These are phyloP conservation scores for Spheniscus humboldti DNA, from an alignment of 2,797 vertebrate genomes.

Conservation along the genomic window DNA sequence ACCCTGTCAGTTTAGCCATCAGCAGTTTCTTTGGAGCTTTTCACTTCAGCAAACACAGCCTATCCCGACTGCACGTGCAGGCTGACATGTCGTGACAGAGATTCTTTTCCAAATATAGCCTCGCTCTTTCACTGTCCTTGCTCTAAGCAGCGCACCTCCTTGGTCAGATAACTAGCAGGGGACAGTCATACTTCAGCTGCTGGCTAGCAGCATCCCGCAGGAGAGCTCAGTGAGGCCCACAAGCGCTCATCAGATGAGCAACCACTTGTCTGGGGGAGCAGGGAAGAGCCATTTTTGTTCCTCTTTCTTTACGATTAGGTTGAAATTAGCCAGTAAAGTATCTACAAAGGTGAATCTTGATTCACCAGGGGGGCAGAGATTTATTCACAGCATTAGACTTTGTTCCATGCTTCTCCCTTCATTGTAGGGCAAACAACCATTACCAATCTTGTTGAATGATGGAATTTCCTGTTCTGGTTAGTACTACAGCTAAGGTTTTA, in stretches of 20 bases:
- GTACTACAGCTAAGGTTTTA: neutral
- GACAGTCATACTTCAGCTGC: neutral
- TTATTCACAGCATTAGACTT: neutral
- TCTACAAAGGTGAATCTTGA: neutral
- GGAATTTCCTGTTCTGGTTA: conserved; percentile 50
- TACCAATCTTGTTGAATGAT: neutral
- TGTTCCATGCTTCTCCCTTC: neutral
- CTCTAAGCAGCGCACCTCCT: neutral
- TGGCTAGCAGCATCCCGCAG: neutral
- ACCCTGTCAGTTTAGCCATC: neutral
- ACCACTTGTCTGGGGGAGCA: neutral
- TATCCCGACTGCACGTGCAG: accelerated
- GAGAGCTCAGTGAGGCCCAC: neutral
- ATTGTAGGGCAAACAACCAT: neutral
- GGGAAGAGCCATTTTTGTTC: neutral
- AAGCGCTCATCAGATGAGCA: neutral
- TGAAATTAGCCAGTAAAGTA: neutral
- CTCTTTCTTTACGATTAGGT: neutral
- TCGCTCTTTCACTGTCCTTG: neutral
- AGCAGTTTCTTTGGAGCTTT: neutral
- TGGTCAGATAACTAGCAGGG: neutral
- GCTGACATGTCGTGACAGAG: neutral
- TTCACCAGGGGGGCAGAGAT: neutral
- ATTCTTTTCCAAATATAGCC: neutral
- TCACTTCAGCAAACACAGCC: neutral